These are phyloP conservation scores for Vipera latastei DNA, from an alignment of 2,797 vertebrate species.

Conservation along the genomic window DNA sequence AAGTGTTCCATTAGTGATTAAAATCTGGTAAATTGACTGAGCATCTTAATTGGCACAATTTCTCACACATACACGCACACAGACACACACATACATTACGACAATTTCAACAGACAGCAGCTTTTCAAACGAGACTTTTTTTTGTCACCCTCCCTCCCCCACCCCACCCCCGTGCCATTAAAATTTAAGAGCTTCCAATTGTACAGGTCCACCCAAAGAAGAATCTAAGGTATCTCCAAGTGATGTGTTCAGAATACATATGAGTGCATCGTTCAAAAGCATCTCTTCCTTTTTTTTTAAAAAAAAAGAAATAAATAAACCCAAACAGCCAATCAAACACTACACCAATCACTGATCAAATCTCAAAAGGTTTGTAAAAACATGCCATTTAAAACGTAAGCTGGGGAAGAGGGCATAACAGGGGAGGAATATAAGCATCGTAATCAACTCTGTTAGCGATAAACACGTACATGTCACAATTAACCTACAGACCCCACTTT, in stretches of 20 bases:
- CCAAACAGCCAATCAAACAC: constrained; percentile 54
- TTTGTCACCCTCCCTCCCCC: too few relatives aligned
- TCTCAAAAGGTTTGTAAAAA: constrained; percentile 19
- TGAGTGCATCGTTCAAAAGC: constrained; percentile 69
- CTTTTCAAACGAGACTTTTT: constrained; percentile 71
- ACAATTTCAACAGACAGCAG: constrained; percentile 72
- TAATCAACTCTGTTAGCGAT: neutral
- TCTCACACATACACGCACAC: constrained; percentile 47
- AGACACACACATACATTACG: constrained; percentile 60
- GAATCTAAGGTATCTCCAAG: constrained; percentile 49
- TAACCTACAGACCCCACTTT: neutral
- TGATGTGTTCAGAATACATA: constrained; percentile 67
- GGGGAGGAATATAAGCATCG: neutral
- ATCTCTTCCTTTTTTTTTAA: constrained; percentile 49
- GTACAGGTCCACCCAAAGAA: constrained; percentile 55
- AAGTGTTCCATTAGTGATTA: constrained; percentile 50
- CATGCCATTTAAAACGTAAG: constrained; percentile 14
- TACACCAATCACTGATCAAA: constrained; percentile 20
- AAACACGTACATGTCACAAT: neutral
- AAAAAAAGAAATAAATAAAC: constrained; percentile 24
- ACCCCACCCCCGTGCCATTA: constrained; percentile 58
- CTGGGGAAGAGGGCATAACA: neutral
- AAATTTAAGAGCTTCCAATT: constrained; percentile 63
- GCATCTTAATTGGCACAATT: constrained; percentile 71
- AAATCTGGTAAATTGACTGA: constrained; percentile 41